phyloP scores from a whole-genome alignment of 2,888 invertebrate genomes.

The Clostera curtula region DNA sequence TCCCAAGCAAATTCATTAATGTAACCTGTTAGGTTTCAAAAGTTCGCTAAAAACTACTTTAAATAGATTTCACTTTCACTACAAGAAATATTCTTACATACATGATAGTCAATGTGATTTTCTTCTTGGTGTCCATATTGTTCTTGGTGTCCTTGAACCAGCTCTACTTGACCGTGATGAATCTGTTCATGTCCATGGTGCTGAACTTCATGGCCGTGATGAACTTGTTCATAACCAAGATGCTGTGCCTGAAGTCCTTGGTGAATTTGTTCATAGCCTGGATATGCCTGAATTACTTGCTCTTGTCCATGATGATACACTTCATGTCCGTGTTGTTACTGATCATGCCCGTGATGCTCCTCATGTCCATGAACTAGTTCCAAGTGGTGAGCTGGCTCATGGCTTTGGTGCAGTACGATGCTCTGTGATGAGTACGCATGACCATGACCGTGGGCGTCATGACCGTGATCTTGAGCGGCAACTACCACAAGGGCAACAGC shows the following conservation, averaged over 20 bases:
- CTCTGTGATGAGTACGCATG: conserved; percentile 39
- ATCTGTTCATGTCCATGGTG: too few species aligned
- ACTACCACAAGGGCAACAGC: neutral
- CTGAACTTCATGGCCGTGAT: too few species aligned
- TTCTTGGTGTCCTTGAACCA: conserved; percentile 13
- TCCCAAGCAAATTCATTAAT: too few species aligned
- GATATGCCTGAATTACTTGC: too few species aligned
- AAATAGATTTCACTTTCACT: too few species aligned
- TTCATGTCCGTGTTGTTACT: conserved; percentile 11
- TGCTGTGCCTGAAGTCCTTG: conserved; percentile 8
- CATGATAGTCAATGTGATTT: conserved; percentile 20
- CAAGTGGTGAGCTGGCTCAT: conserved; percentile 12
- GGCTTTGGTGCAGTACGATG: conserved; percentile 31
- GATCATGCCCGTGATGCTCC: conserved; percentile 9
- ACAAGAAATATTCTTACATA: too few species aligned
- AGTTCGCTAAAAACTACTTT: too few species aligned
- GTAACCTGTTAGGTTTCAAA: too few species aligned
- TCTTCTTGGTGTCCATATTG: conserved; percentile 5
- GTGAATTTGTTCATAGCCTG: too few species aligned
- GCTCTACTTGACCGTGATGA: too few species aligned
- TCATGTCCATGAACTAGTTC: conserved; percentile 7
- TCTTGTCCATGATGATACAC: conserved; percentile 1
- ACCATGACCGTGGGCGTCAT: conserved; percentile 20
- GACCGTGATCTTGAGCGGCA: conserved; percentile 5
- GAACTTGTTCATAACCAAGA: too few species aligned